These are phyloP conservation scores for Drosophila greeni DNA, from an alignment of 2,888 invertebrate genomes.

Conservation along the genomic window DNA sequence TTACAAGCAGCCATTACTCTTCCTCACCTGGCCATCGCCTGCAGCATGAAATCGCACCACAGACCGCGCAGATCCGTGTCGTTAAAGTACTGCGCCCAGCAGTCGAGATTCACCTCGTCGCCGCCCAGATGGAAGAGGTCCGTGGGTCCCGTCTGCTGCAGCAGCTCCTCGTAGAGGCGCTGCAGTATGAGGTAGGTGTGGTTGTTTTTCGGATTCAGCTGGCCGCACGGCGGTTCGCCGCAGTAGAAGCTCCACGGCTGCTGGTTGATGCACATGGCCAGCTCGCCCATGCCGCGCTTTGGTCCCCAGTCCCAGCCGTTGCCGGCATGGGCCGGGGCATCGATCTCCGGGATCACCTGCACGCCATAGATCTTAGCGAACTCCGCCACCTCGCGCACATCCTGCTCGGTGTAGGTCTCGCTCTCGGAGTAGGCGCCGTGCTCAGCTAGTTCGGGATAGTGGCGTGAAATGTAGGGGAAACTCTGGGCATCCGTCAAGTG, in stretches of 20 bases:
- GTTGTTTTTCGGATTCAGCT: constrained; percentile 89
- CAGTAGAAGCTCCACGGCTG: constrained; percentile 89
- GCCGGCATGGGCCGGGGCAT: constrained; percentile 93
- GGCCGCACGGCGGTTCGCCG: constrained; percentile 92
- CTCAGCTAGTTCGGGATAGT: constrained; percentile 87
- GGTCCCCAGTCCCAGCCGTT: constrained; percentile 93
- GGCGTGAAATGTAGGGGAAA: constrained; percentile 89
- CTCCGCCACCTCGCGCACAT: constrained; percentile 85
- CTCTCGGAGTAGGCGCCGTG: constrained; percentile 92
- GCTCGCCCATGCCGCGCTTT: constrained; percentile 85
- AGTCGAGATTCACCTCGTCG: constrained; percentile 85
- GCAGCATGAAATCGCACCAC: constrained; percentile 88
- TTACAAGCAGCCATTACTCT: rapidly evolving
- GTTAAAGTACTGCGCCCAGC: constrained; percentile 87
- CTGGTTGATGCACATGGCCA: constrained; percentile 89
- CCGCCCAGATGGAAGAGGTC: constrained; percentile 90
- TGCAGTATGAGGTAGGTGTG: constrained; percentile 86
- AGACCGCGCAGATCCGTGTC: constrained; percentile 87
- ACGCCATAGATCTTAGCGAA: constrained; percentile 91
- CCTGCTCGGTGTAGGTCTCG: constrained; percentile 85
- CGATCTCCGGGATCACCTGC: constrained; percentile 92
- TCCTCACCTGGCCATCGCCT: constrained; percentile 80
- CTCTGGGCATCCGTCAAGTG: constrained; percentile 94
- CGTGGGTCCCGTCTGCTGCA: constrained; percentile 86
- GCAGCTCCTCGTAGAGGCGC: constrained; percentile 86